Evolutionary conservation across 1,140 invertebrate species (phyloP).

Genomic region (Vanessa tameamea): DNA sequence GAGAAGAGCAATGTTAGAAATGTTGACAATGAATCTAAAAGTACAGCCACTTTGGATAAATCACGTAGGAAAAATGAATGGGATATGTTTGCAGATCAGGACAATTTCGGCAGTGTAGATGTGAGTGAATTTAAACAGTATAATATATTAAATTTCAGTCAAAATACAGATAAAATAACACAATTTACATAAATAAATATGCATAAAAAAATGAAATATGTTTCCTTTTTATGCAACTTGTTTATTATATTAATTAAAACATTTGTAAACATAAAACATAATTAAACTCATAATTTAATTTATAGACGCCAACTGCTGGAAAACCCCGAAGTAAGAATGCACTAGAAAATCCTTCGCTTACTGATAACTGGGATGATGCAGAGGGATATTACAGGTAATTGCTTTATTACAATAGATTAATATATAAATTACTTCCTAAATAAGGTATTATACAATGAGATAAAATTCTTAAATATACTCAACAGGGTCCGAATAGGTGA

Average conservation of each 20-base stretch:
- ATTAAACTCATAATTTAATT: neutral
- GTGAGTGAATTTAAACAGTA: slow-evolving; percentile 82
- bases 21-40: slow-evolving; percentile 38
- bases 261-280: too few relatives aligned
- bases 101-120: slow-evolving; percentile 91
- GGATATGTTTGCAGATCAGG: slow-evolving; percentile 95
- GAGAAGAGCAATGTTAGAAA: slow-evolving; percentile 26
- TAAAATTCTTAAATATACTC: too few relatives aligned
- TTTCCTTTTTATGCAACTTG: too few relatives aligned
- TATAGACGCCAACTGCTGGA: slow-evolving; percentile 87
- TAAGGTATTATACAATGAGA: neutral
- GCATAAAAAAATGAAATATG: too few relatives aligned
- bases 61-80: slow-evolving; percentile 82
- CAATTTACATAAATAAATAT: too few relatives aligned
- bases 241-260: too few relatives aligned
- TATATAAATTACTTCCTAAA: slow-evolving; percentile 2
- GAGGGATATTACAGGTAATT: slow-evolving; percentile 91
- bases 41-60: slow-evolving; percentile 53
- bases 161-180: too few relatives aligned
- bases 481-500: slow-evolving; percentile 96
- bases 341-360: slow-evolving; percentile 93
- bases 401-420: slow-evolving; percentile 11
- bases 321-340: slow-evolving; percentile 85
- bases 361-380: slow-evolving; percentile 99
- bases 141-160: too few relatives aligned